These are phyloP conservation scores for Chrysolina oricalcia DNA, from an alignment of 2,888 invertebrate species.

Conservation along the genomic window DNA sequence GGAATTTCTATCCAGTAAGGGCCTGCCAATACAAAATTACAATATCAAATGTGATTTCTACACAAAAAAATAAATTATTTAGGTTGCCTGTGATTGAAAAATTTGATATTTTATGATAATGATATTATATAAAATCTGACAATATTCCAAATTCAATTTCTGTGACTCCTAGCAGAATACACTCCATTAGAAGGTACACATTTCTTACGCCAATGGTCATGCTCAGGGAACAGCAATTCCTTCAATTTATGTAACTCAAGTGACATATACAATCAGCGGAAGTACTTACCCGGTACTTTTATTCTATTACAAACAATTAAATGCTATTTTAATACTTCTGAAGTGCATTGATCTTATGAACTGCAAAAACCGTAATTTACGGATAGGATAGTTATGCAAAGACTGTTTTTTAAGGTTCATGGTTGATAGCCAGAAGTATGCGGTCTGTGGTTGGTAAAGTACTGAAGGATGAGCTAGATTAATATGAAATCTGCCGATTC, in stretches of 20 bases:
- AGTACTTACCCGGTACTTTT: constrained; percentile 61
- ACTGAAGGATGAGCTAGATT: not conserved
- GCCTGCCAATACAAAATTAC: no score
- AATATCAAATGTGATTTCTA: no score
- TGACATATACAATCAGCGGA: constrained; percentile 64
- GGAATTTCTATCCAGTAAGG: no score
- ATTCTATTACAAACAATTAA: constrained; percentile 61
- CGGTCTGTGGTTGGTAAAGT: not conserved
- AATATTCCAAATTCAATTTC: no score
- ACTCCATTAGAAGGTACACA: not conserved
- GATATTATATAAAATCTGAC: no score
- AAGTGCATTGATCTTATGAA: constrained; percentile 57
- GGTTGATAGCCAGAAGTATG: not conserved
- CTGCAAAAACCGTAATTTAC: constrained; percentile 43
- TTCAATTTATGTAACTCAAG: constrained; percentile 61
- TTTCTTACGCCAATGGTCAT: constrained; percentile 53
- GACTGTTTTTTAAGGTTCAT: constrained; percentile 1
- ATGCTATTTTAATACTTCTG: constrained; percentile 53
- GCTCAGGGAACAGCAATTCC: constrained; percentile 61
- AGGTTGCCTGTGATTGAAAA: no score
- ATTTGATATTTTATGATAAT: no score
- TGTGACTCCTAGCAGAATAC: not conserved
- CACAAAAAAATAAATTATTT: no score
- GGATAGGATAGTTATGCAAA: constrained; percentile 1
- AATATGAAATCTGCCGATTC: no score